phyloP scores from a whole-genome alignment of 2,888 invertebrate species.

The Coenonympha arcania region DNA sequence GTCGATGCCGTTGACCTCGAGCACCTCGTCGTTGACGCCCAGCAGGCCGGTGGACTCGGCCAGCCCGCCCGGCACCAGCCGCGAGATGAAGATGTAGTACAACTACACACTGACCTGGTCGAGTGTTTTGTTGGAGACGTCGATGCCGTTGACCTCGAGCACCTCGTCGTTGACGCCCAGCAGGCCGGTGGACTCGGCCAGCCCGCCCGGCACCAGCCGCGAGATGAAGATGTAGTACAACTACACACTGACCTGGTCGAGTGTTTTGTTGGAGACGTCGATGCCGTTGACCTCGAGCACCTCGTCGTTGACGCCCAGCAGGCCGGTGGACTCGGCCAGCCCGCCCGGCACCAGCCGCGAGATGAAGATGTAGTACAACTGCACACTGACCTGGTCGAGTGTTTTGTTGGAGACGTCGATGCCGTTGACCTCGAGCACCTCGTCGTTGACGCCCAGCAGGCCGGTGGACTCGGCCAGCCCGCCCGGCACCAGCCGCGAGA shows the following conservation, averaged over 20 bases:
- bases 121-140: conserved; percentile 97
- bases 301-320: too few relatives aligned
- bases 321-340: too few relatives aligned
- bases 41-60: conserved; percentile 97
- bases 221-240: conserved; percentile 99
- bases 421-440: too few relatives aligned
- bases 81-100: too few relatives aligned
- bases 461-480: too few relatives aligned
- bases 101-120: too few relatives aligned
- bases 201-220: conserved; percentile 94
- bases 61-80: conserved; percentile 96
- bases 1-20: conserved; percentile 99
- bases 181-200: conserved; percentile 97
- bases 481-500: conserved; percentile 96
- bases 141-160: conserved; percentile 99
- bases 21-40: conserved; percentile 99
- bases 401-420: too few relatives aligned
- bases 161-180: conserved; percentile 99
- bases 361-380: conserved; percentile 98
- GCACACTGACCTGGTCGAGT: too few relatives aligned
- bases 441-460: too few relatives aligned
- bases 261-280: too few relatives aligned
- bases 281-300: too few relatives aligned
- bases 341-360: conserved; percentile 96
- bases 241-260: too few relatives aligned